Conservation (phyloP, 2,888 invertebrate species). For the Melieria picta region DNA sequence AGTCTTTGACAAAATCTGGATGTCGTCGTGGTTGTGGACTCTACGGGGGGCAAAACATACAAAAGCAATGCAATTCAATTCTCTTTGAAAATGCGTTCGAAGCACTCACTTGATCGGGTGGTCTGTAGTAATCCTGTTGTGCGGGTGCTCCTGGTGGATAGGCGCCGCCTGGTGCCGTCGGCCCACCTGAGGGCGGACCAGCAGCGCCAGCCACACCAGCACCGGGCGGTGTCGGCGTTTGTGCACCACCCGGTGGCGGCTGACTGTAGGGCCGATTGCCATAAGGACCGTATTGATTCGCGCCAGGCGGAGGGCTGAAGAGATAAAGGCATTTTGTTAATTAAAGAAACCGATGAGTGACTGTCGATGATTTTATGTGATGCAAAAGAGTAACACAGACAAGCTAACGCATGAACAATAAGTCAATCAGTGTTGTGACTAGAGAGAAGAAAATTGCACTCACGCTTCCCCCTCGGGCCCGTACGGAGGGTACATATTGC, state of each 20-base stretch:
- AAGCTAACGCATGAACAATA: neutral
- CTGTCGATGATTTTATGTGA: neutral
- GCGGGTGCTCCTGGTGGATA: conserved; percentile 67
- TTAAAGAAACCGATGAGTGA: neutral
- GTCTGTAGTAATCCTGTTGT: conserved; percentile 71
- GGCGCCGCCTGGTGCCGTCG: conserved; percentile 66
- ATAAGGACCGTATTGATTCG: conserved; percentile 64
- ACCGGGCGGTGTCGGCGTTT: conserved; percentile 68
- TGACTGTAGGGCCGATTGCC: conserved; percentile 64
- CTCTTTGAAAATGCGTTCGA: neutral
- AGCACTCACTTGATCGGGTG: conserved; percentile 63
- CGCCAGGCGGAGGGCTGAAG: conserved; percentile 64
- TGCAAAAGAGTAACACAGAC: neutral
- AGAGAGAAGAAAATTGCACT: conserved; percentile 50
- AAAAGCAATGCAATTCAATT: neutral
- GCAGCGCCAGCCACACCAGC: conserved; percentile 49
- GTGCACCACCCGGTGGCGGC: conserved; percentile 67
- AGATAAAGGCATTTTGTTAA: neutral
- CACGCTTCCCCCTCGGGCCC: conserved; percentile 78
- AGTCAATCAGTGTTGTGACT: neutral
- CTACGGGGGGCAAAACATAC: conserved; percentile 65
- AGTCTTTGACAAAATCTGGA: conserved; percentile 85
- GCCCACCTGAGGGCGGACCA: conserved; percentile 62
- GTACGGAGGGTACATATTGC: conserved; percentile 83
- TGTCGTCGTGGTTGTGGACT: conserved; percentile 79